Evolutionary conservation across 1,140 invertebrate genomes (phyloP).

Genomic region (Drosophila gunungcola): DNA sequence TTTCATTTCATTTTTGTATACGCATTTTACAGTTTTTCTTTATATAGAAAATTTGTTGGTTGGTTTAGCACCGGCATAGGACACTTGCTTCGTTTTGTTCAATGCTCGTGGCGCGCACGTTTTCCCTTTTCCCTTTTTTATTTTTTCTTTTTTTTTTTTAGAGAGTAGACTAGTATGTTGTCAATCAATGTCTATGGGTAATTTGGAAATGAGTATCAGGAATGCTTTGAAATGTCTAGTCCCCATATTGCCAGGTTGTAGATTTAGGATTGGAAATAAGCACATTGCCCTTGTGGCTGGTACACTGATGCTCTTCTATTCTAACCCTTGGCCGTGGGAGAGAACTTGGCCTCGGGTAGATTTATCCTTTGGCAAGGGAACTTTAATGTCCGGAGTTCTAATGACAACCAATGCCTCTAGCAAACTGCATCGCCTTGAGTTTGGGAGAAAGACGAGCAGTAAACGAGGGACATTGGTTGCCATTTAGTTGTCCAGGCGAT

Average conservation of each 20-base stretch:
- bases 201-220: constrained; percentile 79
- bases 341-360: constrained; percentile 57
- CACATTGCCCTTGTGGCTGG: constrained; percentile 61
- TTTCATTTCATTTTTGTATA: constrained; percentile 49
- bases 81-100: constrained; percentile 82
- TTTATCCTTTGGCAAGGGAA: constrained; percentile 26
- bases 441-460: constrained; percentile 62
- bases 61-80: constrained; percentile 84
- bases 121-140: not conserved
- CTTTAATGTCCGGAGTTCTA: constrained; percentile 9
- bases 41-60: constrained; percentile 62
- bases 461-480: not conserved
- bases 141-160: not conserved
- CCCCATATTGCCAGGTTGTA: constrained; percentile 18
- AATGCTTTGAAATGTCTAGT: constrained; percentile 70
- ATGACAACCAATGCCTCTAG: not conserved
- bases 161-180: constrained; percentile 5
- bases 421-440: constrained; percentile 21
- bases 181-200: constrained; percentile 55
- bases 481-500: constrained; percentile 15
- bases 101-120: constrained; percentile 46
- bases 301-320: constrained; percentile 1
- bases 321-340: constrained; percentile 55
- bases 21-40: constrained; percentile 58
- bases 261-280: constrained; percentile 14